Evolutionary conservation across 1,140 invertebrate genomes (phyloP).

Genomic region (Thaumetopoea pityocampa): DNA sequence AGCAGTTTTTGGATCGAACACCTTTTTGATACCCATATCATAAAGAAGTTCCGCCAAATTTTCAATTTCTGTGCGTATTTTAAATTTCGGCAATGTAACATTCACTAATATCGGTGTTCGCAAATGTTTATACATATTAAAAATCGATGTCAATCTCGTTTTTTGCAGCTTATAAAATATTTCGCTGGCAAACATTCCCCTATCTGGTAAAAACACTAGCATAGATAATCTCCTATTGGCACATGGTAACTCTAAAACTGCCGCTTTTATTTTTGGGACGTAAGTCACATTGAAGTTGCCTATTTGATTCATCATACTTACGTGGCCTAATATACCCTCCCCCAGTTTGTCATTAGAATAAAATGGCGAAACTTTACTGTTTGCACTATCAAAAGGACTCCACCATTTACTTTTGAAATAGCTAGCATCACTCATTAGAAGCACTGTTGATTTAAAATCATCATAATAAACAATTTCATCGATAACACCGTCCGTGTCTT

Average conservation of each 20-base stretch:
- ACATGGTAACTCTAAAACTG: conserved; percentile 81
- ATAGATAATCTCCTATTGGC: conserved; percentile 78
- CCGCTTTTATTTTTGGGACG: conserved; percentile 66
- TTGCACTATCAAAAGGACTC: conserved; percentile 76
- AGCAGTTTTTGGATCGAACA: conserved; percentile 77
- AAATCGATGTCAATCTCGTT: conserved; percentile 68
- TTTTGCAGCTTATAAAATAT: conserved; percentile 67
- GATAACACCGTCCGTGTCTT: conserved; percentile 31
- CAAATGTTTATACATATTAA: conserved; percentile 64
- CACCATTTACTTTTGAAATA: conserved; percentile 86
- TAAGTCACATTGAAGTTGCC: conserved; percentile 52
- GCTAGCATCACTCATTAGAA: conserved; percentile 82
- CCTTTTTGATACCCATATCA: conserved; percentile 79
- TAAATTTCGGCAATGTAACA: conserved; percentile 81
- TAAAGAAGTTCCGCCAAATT: conserved; percentile 76
- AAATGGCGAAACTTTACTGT: conserved; percentile 71
- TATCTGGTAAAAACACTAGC: conserved; percentile 79
- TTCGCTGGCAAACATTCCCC: conserved; percentile 33
- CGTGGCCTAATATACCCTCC: conserved; percentile 46
- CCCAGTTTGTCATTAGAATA: conserved; percentile 51
- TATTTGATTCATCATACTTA: conserved; percentile 70
- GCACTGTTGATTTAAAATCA: conserved; percentile 72
- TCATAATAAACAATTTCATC: conserved; percentile 32
- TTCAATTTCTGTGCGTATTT: conserved; percentile 74
- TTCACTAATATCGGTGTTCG: conserved; percentile 62